Evolutionary conservation across 1,140 invertebrate genomes (phyloP).

Genomic region (Pseudomyrmex pallidus): DNA sequence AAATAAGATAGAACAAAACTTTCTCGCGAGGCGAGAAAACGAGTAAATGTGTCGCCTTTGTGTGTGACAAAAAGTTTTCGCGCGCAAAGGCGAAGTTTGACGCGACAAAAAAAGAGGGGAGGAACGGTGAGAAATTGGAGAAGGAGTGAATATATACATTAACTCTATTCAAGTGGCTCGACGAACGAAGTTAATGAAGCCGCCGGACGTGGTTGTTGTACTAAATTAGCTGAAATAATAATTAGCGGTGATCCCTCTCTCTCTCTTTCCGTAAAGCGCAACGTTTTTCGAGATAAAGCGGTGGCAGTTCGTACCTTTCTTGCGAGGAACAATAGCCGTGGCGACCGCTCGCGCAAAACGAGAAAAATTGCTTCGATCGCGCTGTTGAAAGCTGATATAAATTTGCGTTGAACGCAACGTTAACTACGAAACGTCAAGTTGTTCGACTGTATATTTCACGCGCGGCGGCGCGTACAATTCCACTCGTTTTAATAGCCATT

Average conservation of each 20-base stretch:
- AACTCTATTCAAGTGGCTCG: too few species aligned
- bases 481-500: background rate
- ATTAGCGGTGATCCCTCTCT: background rate
- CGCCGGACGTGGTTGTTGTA: slow-evolving; percentile 30
- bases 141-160: slow-evolving; percentile 10
- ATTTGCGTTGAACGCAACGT: slow-evolving; percentile 15
- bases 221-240: slow-evolving; percentile 52
- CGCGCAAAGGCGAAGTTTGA: slow-evolving; percentile 5
- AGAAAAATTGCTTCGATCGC: slow-evolving; percentile 25
- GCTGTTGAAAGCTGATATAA: slow-evolving; percentile 14
- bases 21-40: slow-evolving; percentile 17
- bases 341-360: background rate
- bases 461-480: background rate
- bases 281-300: slow-evolving; percentile 19
- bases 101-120: background rate
- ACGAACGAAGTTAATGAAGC: slow-evolving; percentile 47
- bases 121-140: background rate
- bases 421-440: slow-evolving; percentile 19
- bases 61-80: slow-evolving; percentile 1
- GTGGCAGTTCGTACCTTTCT: background rate
- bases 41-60: slow-evolving; percentile 31
- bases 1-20: slow-evolving; percentile 10
- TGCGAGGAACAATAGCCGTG: slow-evolving; percentile 19
- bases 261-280: too few species aligned
- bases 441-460: background rate